Conservation (phyloP, 2,797 vertebrate genomes). For the Anisognathus igniventris region DNA sequence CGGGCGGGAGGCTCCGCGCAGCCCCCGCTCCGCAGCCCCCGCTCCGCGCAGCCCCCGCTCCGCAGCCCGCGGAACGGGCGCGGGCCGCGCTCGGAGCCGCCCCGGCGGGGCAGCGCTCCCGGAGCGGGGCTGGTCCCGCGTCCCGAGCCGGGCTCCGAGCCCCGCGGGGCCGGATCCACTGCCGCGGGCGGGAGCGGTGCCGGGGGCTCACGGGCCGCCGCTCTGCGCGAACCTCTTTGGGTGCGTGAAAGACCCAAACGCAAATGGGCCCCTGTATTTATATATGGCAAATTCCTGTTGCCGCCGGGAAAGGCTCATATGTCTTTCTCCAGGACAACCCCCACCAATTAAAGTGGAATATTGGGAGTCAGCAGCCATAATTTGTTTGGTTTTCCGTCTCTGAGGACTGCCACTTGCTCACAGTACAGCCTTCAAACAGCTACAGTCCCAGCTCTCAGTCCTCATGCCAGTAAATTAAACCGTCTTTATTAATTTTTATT, state of each 20-base stretch:
- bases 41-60: too few species aligned
- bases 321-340: not conserved
- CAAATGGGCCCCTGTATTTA: not conserved
- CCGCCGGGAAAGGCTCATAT: not conserved
- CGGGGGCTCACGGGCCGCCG: not conserved
- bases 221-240: accelerated
- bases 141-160: not conserved
- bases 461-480: not conserved
- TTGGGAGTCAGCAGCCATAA: not conserved
- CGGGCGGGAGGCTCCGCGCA: not conserved
- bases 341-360: not conserved
- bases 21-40: too few species aligned
- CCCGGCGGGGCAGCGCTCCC: not conserved
- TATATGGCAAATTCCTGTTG: accelerated
- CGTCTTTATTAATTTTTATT: not conserved
- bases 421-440: not conserved
- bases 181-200: not conserved
- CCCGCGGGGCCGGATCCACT: not conserved
- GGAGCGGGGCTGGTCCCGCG: not conserved
- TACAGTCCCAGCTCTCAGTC: not conserved
- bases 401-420: not conserved
- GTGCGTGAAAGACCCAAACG: accelerated
- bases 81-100: not conserved
- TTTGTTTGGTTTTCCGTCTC: not conserved
- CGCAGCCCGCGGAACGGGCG: too few species aligned